A percentile compares a stretch with the other conserved stretches of the same genome.
Conservation (phyloP, 2,888 invertebrate genomes). For the Caenorhabditis macrosperma region DNA sequence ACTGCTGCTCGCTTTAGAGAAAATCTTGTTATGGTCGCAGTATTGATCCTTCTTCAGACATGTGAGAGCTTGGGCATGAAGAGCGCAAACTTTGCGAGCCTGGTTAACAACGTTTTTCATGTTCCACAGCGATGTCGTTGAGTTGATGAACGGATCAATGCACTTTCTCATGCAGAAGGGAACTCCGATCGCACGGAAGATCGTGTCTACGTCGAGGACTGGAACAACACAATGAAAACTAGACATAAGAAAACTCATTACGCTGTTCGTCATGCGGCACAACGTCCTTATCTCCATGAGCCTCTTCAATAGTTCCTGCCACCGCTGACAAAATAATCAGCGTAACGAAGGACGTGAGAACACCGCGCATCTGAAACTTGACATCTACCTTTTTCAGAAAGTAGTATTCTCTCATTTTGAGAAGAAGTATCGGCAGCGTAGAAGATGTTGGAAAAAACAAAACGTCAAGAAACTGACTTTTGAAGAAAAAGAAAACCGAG, state of each 20-base stretch:
- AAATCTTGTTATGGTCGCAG: constrained; percentile 60
- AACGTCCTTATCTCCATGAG: constrained; percentile 27
- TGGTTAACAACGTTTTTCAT: constrained; percentile 59
- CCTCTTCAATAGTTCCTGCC: background rate
- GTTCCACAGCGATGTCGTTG: constrained; percentile 60
- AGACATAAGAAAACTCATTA: background rate
- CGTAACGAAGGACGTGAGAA: background rate
- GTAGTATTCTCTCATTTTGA: too few species aligned
- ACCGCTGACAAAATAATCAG: background rate
- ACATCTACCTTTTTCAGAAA: background rate
- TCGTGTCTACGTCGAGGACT: constrained; percentile 62
- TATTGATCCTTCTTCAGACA: constrained; percentile 55
- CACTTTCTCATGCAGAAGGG: constrained; percentile 64
- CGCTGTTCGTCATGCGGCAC: constrained; percentile 34
- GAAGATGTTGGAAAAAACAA: too few species aligned
- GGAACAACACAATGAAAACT: background rate
- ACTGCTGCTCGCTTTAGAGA: constrained; percentile 56
- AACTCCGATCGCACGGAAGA: constrained; percentile 64
- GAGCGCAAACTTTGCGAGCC: constrained; percentile 55
- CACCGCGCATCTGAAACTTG: constrained; percentile 36
- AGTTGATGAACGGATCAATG: constrained; percentile 64
- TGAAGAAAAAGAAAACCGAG: too few species aligned
- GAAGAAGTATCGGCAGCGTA: too few species aligned
- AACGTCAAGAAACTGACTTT: too few species aligned
- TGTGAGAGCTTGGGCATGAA: constrained; percentile 53